These are phyloP conservation scores for Erythrolamprus reginae DNA, from an alignment of 2,113 vertebrate genomes.

Conservation along the genomic window DNA sequence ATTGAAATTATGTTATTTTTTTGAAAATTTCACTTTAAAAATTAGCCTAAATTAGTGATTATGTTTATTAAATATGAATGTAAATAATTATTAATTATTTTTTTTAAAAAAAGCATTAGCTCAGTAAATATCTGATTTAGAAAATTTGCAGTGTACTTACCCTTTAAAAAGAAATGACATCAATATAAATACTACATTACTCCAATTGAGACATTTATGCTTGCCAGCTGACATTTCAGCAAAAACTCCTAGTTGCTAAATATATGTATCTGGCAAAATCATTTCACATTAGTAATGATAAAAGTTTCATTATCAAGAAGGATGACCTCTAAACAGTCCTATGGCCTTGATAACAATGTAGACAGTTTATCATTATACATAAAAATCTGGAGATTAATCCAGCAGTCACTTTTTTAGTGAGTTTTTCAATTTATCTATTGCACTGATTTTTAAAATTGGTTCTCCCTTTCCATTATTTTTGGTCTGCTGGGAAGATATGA, in stretches of 20 bases:
- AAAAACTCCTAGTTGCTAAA: constrained; percentile 33
- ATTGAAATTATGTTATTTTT: background rate
- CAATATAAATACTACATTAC: background rate
- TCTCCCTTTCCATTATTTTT: background rate
- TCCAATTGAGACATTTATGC: constrained; percentile 7
- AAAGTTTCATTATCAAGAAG: constrained; percentile 33
- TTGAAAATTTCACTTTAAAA: background rate
- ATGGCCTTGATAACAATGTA: constrained; percentile 30
- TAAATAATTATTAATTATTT: background rate
- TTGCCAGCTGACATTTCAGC: constrained; percentile 9
- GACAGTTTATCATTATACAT: constrained; percentile 22
- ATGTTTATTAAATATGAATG: background rate
- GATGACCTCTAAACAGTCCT: constrained; percentile 23
- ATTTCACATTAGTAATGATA: constrained; percentile 33
- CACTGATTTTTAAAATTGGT: constrained; percentile 15
- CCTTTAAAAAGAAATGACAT: background rate
- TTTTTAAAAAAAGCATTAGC: background rate
- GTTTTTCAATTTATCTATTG: constrained; percentile 12
- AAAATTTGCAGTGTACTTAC: background rate
- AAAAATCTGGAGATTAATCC: constrained; percentile 21
- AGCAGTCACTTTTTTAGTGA: constrained; percentile 16
- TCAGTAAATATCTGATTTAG: background rate
- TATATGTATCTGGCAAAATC: constrained; percentile 24
- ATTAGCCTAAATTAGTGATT: background rate
- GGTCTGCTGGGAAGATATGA: background rate